Evolutionary conservation across 1,140 invertebrate species (phyloP).

Genomic region (Triops cancriformis): DNA sequence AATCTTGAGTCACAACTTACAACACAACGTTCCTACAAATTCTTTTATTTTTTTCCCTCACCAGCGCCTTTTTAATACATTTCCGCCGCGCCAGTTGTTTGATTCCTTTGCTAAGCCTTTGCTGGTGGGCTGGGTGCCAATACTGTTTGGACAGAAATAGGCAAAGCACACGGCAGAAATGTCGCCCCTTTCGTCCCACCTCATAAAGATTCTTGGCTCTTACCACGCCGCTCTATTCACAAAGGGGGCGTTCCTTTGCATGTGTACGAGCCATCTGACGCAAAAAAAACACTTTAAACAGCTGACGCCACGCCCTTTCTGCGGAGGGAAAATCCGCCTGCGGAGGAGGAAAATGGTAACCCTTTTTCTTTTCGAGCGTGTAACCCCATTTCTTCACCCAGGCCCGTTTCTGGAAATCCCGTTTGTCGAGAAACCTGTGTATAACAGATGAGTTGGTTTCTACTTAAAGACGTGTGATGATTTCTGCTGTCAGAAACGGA

Average conservation of each 20-base stretch:
- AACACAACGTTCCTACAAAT: background rate
- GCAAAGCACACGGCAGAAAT: background rate
- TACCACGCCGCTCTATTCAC: background rate
- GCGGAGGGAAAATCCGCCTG: background rate
- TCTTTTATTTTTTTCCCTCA: background rate
- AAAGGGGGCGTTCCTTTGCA: background rate
- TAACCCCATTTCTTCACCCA: too few relatives aligned
- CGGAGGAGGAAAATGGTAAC: too few relatives aligned
- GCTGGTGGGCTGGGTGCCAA: background rate
- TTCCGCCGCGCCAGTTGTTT: background rate
- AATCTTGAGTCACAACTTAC: conserved; percentile 10
- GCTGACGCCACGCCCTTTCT: background rate
- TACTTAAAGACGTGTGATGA: background rate
- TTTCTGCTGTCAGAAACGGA: too few relatives aligned
- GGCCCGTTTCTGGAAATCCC: background rate
- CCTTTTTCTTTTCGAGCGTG: too few relatives aligned
- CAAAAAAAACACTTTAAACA: background rate
- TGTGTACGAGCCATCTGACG: background rate
- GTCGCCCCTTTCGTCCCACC: background rate
- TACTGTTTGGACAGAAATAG: background rate
- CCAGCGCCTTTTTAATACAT: background rate
- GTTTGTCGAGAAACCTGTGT: background rate
- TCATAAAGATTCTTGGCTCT: conserved; percentile 5
- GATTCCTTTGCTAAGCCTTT: background rate
- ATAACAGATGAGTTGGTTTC: background rate